These are phyloP conservation scores for Syngnathus typhle DNA, from an alignment of 2,113 vertebrate species.

Conservation along the genomic window DNA sequence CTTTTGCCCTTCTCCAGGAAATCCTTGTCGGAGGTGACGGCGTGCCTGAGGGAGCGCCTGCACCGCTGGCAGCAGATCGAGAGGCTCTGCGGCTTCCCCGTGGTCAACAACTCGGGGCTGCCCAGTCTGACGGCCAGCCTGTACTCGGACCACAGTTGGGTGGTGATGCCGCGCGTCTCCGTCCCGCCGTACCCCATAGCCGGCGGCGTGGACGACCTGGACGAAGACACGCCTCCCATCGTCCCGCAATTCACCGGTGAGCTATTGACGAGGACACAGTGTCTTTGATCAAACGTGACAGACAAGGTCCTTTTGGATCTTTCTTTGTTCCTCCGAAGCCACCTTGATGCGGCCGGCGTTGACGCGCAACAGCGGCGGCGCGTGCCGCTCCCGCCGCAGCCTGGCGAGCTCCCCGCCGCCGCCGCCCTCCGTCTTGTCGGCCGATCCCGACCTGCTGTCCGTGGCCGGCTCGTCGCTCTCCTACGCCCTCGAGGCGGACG, in stretches of 20 bases:
- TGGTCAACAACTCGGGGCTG: conserved; percentile 91
- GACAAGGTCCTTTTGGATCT: background rate
- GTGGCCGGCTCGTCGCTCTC: conserved; percentile 86
- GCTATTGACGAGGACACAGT: conserved; percentile 24
- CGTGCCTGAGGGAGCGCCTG: conserved; percentile 90
- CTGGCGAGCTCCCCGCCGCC: conserved; percentile 74
- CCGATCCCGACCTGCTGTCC: conserved; percentile 92
- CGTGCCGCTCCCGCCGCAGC: conserved; percentile 88
- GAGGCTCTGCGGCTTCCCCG: conserved; percentile 95
- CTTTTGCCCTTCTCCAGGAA: conserved; percentile 70
- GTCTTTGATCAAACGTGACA: too few species aligned
- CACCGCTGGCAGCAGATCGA: conserved; percentile 99
- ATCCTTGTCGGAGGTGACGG: conserved; percentile 89
- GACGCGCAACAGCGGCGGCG: conserved; percentile 84
- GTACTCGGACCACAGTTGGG: conserved; percentile 98
- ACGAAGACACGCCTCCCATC: conserved; percentile 95
- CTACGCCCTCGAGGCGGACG: conserved; percentile 85
- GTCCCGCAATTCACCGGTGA: conserved; percentile 89
- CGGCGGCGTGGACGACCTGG: conserved; percentile 93
- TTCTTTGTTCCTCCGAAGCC: conserved; percentile 24
- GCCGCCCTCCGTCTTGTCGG: conserved; percentile 80
- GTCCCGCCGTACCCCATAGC: conserved; percentile 95
- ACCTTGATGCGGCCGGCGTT: conserved; percentile 71
- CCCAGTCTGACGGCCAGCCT: conserved; percentile 90
- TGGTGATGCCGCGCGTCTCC: conserved; percentile 95